A percentile compares a stretch with the other conserved stretches of the same genome.
These are phyloP conservation scores for Dolomedes plantarius DNA, from an alignment of 2,888 invertebrate genomes.

Conservation along the genomic window DNA sequence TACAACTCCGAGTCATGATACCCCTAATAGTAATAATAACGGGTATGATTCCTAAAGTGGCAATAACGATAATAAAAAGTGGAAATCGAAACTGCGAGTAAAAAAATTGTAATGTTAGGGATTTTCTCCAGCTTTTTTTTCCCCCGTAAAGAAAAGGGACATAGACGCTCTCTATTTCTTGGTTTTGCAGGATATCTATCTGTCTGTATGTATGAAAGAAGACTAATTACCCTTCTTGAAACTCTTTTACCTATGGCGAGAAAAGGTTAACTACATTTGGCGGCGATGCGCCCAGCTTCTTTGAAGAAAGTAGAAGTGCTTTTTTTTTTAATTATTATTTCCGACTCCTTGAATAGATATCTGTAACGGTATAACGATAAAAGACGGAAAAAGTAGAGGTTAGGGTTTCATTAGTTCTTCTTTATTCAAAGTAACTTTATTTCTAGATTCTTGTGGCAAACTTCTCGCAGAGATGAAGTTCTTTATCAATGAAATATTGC, in stretches of 20 bases:
- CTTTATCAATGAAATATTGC: too few relatives aligned
- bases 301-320: background rate
- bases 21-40: slow-evolving; percentile 20
- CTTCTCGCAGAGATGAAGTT: too few relatives aligned
- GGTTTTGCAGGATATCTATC: slow-evolving; percentile 4
- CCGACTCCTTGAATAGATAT: too few relatives aligned
- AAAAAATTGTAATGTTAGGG: background rate
- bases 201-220: slow-evolving; percentile 8
- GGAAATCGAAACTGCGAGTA: background rate
- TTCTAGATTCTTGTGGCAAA: too few relatives aligned
- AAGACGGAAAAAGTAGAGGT: too few relatives aligned
- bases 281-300: background rate
- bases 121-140: background rate
- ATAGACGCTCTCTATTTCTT: background rate
- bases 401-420: too few relatives aligned
- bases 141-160: background rate
- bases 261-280: background rate
- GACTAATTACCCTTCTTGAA: slow-evolving; percentile 16
- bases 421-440: too few relatives aligned
- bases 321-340: too few relatives aligned
- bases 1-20: background rate
- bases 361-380: too few relatives aligned
- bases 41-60: slow-evolving; percentile 15
- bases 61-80: slow-evolving; percentile 16
- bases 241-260: background rate